phyloP scores from a whole-genome alignment of 30 jellyfish, hydroid and myxozoan genomes.

The Aurelia aurita region DNA sequence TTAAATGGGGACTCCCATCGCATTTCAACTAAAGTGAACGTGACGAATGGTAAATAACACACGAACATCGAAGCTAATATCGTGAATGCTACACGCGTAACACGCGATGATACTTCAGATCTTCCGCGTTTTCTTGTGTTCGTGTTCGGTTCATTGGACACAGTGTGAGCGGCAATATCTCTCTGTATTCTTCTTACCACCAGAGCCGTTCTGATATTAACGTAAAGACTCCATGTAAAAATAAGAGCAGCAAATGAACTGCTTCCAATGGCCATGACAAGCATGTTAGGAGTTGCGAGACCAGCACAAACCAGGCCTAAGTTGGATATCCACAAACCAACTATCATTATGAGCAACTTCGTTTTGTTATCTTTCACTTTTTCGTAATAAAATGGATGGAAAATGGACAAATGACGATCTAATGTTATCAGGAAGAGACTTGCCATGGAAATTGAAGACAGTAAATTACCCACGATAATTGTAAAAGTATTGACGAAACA shows the following conservation, averaged over 20 bases:
- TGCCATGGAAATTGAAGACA: conserved; percentile 34
- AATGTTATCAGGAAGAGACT: conserved; percentile 33
- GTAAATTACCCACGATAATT: conserved; percentile 10
- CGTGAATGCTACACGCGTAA: conserved; percentile 41
- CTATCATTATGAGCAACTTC: conserved; percentile 1
- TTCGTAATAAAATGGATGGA: conserved; percentile 42
- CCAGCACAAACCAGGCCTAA: conserved; percentile 5
- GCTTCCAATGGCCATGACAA: conserved; percentile 5
- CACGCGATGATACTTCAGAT: conserved; percentile 41
- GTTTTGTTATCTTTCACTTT: conserved; percentile 12
- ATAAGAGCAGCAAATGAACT: conserved; percentile 24
- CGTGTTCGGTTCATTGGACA: not conserved
- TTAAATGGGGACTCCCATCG: conserved; percentile 26
- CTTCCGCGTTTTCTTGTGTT: not conserved
- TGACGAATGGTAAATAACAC: conserved; percentile 47
- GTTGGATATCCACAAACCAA: conserved; percentile 17
- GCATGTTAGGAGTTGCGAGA: conserved; percentile 39
- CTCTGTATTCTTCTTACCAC: conserved; percentile 18
- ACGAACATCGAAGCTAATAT: conserved; percentile 43
- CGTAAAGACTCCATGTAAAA: conserved; percentile 38
- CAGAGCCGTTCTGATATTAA: conserved; percentile 21
- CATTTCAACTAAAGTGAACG: conserved; percentile 25
- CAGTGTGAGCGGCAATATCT: conserved; percentile 6
- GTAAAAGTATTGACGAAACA: conserved; percentile 37
- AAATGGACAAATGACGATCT: conserved; percentile 30